Conservation (phyloP, 2,888 invertebrate species). For the Temnothorax rugatulus region DNA sequence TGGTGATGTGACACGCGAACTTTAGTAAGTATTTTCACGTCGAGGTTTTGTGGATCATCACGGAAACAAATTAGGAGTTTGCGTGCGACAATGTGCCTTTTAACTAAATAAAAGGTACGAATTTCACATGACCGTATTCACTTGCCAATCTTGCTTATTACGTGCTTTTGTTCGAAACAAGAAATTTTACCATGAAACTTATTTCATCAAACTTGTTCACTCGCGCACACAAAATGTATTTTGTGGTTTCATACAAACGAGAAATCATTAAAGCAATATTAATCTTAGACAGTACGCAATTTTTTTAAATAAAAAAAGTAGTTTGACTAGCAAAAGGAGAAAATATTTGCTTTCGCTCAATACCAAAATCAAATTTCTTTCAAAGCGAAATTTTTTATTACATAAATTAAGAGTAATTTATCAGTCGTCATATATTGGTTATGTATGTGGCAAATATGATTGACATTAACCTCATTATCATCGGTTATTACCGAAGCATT, state of each 20-base stretch:
- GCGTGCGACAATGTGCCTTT: constrained; percentile 68
- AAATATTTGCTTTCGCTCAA: neutral
- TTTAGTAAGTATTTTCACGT: constrained; percentile 41
- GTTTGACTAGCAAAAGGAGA: neutral
- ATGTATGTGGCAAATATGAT: constrained; percentile 18
- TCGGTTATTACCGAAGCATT: constrained; percentile 50
- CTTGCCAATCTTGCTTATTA: constrained; percentile 18
- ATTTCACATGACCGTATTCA: constrained; percentile 65
- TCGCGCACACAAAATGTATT: neutral
- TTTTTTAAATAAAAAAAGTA: no score
- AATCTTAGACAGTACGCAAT: neutral
- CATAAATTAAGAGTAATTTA: constrained; percentile 4
- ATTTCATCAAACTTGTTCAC: constrained; percentile 8
- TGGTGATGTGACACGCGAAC: constrained; percentile 36
- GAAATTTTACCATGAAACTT: neutral
- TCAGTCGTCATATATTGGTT: neutral
- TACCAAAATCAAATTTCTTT: neutral
- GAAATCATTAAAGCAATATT: neutral
- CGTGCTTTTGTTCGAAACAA: neutral
- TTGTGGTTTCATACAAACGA: neutral
- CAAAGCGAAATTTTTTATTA: neutral
- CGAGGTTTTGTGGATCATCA: constrained; percentile 28
- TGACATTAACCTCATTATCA: constrained; percentile 54
- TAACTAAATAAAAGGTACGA: constrained; percentile 53
- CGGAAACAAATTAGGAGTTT: constrained; percentile 46